Percentiles rank a stretch among this genome's conserved stretches.
These are phyloP conservation scores for Alauda arvensis DNA, from an alignment of 2,797 vertebrate species.

Conservation along the genomic window DNA sequence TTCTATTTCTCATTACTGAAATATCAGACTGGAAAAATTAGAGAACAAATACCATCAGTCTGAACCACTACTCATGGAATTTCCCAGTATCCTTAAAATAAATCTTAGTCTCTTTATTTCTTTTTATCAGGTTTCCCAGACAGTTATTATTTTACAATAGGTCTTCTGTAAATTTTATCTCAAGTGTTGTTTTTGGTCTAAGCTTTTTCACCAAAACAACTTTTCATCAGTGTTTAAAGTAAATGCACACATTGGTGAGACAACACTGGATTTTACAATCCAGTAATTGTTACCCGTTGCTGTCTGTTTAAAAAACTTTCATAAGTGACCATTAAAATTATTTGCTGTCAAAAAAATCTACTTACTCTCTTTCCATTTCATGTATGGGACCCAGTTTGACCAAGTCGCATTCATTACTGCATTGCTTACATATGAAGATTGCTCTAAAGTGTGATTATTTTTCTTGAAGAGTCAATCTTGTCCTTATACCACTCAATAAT, in stretches of 20 bases:
- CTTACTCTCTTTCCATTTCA: not conserved
- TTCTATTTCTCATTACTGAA: slow-evolving; percentile 15
- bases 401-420: not conserved
- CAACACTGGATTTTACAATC: not conserved
- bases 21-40: not conserved
- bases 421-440: not conserved
- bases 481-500: not conserved
- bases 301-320: not conserved
- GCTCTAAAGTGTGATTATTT: not conserved
- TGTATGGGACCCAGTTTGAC: not conserved
- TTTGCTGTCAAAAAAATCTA: not conserved
- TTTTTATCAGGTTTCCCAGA: not conserved
- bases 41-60: not conserved
- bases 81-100: not conserved
- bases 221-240: not conserved
- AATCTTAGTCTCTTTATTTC: not conserved
- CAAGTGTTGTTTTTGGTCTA: not conserved
- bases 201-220: not conserved
- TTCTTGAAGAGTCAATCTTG: not conserved
- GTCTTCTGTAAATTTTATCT: not conserved
- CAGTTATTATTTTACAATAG: not conserved
- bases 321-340: not conserved
- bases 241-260: not conserved
- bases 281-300: not conserved
- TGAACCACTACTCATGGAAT: not conserved